Evolutionary conservation across 2,797 vertebrate genomes (phyloP), one percentile per base, ranked within the genome.

Genomic region (Petrocephalus sullivani): DNA sequence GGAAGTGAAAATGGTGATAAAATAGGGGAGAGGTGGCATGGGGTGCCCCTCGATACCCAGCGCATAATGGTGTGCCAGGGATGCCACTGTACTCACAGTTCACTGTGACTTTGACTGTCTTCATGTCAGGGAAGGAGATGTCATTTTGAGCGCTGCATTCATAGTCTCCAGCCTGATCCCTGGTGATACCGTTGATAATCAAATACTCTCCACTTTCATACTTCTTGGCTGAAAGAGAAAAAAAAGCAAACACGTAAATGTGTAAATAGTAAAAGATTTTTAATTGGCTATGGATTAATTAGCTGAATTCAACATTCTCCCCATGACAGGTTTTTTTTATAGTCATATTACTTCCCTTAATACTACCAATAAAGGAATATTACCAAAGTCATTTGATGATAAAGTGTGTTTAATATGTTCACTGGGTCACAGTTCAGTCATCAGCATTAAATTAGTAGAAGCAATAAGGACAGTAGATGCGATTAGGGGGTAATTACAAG

Each of bases 71-170:
- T 3, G 41, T 41, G 41, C 88, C 87, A 88, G 41, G 57, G 9
- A 14, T 5, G 49, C 46, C 90, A 87, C 92, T 88, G 58, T 93
- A 99, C 98, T 99, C 96, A 99, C 98, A 99, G 96, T 98, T 98
- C 14, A 99, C 98, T 94, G 96, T 97, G 93, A 99, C 93, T 96
- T 97, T 98, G 19, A 99, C 97, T 94, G 97, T 98, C 90, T 88
- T 98, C 95, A 97, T 97, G 1, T 99, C 98, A 1, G 98, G 97
- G 89, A 96, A 97, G 0, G 98, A 97, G 88, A 99, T 98, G 33
- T 99, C 97, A 2, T 99, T 99, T 90, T 97, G 95, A 0, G 98
- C 98, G 0, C 97, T 97, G 95, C 98, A 99, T 91, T 99, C 98
- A 0, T 99, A 99, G 88, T 98, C 96, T 86, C 98, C 98, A 21